Evolutionary conservation across 2,797 vertebrate genomes (phyloP), one percentile per base, ranked within the genome.

Genomic region (Fundulus diaphanus): DNA sequence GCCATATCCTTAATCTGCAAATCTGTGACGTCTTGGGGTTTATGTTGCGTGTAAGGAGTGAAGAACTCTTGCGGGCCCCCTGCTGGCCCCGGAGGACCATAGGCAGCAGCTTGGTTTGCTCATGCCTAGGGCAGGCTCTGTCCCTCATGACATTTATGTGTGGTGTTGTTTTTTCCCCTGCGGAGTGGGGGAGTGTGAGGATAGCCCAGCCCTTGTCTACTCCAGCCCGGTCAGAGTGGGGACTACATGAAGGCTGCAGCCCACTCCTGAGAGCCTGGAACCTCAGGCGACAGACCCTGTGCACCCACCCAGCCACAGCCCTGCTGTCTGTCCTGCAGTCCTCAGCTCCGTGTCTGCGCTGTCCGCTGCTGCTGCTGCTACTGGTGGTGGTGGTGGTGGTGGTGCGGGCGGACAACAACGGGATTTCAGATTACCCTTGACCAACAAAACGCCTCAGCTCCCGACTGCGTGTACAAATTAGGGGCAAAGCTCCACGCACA

Each of bases 391-490:
- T n/a, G n/a, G n/a, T n/a, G n/a, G n/a, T n/a, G 93, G 82, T 89
- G 56, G 65, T 44, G 89, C 86, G 74, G 84, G 87, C 87, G 91
- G 89, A 92, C 91, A 91, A 92, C 85, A 88, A 90, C 91, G 79
- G 85, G 93, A 91, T 93, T 93, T 92, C 72, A 85, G 92, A 95
- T 95, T 93, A 94, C 84, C 92, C 89, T 92, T 92, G 90, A 93
- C 83, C 86, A 93, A 92, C 93, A 91, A 87, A 81, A 91, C 90
- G 85, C 74, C 87, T 83, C 87, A 44, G 81, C 85, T 89, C 82
- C 79, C 20, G 84, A 72, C 78, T 78, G 87, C 90, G 88, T 85
- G 90, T 87, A 81, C 61, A 88, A 92, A 92, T 88, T 77, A 89
- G 83, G 83, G 92, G 84, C 84, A 70, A 18, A 74, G 67, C 72